These are phyloP conservation scores for Enhydra lutris DNA, from an alignment of 2,113 vertebrate species.

Conservation along the genomic window DNA sequence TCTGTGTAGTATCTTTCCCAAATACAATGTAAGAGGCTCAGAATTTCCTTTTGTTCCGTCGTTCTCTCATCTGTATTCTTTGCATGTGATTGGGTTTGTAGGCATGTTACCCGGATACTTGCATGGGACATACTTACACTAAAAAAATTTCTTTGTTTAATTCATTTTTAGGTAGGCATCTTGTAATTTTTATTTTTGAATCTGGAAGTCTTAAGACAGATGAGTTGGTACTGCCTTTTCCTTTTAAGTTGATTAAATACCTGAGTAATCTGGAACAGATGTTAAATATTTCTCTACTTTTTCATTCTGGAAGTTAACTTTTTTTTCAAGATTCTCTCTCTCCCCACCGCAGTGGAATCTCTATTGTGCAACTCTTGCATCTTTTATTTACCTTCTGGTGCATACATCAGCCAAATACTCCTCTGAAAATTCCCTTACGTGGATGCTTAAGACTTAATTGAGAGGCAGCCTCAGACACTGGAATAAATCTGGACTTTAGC, in stretches of 20 bases:
- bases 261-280: not conserved
- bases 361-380: not conserved
- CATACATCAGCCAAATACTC: not conserved
- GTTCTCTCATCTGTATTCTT: not conserved
- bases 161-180: constrained; percentile 28
- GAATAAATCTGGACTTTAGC: not conserved
- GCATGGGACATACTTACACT: not conserved
- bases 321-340: not conserved
- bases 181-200: constrained; percentile 39
- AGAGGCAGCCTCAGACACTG: not conserved
- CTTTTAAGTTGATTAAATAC: constrained; percentile 17
- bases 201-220: not conserved
- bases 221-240: not conserved
- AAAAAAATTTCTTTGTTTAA: not conserved
- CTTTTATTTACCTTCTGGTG: constrained; percentile 10
- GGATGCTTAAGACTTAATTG: not conserved
- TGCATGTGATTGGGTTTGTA: constrained; percentile 8
- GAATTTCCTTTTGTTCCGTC: not conserved
- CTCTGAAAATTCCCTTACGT: not conserved
- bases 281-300: constrained; percentile 23
- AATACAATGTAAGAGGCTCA: not conserved
- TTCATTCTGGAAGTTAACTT: not conserved
- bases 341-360: not conserved
- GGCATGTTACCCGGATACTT: not conserved
- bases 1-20: not conserved